Conservation (phyloP, 2,797 vertebrate genomes). For the Fundulus diaphanus region DNA sequence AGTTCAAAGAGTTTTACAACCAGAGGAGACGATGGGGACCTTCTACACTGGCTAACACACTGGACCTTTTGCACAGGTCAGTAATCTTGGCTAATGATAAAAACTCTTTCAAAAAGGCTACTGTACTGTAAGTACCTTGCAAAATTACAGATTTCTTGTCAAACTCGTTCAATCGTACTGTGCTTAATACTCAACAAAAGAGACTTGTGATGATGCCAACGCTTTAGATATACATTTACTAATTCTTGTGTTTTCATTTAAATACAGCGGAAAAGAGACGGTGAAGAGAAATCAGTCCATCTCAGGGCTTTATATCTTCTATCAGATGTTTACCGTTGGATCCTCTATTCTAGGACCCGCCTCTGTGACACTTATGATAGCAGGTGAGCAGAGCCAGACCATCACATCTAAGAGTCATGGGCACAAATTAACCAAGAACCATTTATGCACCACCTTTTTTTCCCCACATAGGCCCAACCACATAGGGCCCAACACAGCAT, state of each 20-base stretch:
- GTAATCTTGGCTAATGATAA: neutral
- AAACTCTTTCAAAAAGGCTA: neutral
- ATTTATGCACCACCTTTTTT: neutral
- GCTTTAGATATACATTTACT: neutral
- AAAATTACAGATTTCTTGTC: neutral
- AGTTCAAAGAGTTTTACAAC: slow-evolving; percentile 88
- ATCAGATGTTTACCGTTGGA: slow-evolving; percentile 80
- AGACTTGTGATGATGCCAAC: neutral
- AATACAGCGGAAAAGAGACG: slow-evolving; percentile 70
- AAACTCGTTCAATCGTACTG: neutral
- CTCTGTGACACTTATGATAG: slow-evolving; percentile 86
- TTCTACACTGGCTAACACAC: slow-evolving; percentile 85
- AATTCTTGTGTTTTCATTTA: slow-evolving; percentile 27
- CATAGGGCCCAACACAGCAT: neutral
- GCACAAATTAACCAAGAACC: neutral
- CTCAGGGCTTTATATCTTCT: slow-evolving; percentile 81
- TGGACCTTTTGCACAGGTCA: slow-evolving; percentile 82
- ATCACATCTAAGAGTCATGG: neutral
- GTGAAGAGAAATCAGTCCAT: slow-evolving; percentile 83
- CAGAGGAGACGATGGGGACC: slow-evolving; percentile 87
- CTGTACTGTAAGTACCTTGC: neutral
- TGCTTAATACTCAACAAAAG: neutral
- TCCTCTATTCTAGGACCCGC: slow-evolving; percentile 88
- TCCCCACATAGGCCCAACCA: too few species aligned
- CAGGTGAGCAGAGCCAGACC: slow-evolving; percentile 66